Percentiles rank a stretch among this genome's conserved stretches.
phyloP scores from a whole-genome alignment of 2,797 vertebrate genomes.

The Pipistrellus kuhlii region DNA sequence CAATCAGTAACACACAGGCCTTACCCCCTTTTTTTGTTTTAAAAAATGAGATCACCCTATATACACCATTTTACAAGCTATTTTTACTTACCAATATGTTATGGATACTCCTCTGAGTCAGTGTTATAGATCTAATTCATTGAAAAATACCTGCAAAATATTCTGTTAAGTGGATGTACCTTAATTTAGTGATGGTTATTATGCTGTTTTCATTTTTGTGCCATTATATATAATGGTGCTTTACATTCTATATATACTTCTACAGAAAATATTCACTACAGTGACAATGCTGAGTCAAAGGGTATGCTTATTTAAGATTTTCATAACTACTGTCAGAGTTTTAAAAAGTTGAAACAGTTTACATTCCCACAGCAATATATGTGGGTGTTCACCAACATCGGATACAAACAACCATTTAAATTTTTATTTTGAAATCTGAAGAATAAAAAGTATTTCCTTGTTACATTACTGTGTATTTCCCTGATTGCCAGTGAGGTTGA shows the following conservation, averaged over 20 bases:
- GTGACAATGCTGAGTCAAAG: neutral
- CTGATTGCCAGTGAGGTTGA: neutral
- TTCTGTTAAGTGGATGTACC: neutral
- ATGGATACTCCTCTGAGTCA: neutral
- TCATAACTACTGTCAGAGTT: conserved; percentile 12
- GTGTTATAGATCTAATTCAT: neutral
- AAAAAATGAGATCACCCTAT: neutral
- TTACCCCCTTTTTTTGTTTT: neutral
- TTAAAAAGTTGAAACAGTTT: conserved; percentile 24
- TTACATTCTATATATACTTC: neutral
- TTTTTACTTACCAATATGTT: conserved; percentile 34
- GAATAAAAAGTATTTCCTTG: conserved; percentile 30
- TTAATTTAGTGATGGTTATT: conserved; percentile 4
- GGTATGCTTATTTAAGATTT: neutral
- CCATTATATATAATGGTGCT: neutral
- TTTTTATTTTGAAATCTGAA: conserved; percentile 34
- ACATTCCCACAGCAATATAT: neutral
- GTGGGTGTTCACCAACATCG: neutral
- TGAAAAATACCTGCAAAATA: neutral
- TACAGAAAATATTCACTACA: neutral
- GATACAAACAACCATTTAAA: neutral
- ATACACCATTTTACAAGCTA: conserved; percentile 17
- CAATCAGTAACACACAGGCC: neutral
- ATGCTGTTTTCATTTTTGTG: neutral
- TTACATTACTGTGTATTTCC: neutral